These are phyloP conservation scores for Myiagra hebetior DNA, from an alignment of 2,113 vertebrate species.

Conservation along the genomic window DNA sequence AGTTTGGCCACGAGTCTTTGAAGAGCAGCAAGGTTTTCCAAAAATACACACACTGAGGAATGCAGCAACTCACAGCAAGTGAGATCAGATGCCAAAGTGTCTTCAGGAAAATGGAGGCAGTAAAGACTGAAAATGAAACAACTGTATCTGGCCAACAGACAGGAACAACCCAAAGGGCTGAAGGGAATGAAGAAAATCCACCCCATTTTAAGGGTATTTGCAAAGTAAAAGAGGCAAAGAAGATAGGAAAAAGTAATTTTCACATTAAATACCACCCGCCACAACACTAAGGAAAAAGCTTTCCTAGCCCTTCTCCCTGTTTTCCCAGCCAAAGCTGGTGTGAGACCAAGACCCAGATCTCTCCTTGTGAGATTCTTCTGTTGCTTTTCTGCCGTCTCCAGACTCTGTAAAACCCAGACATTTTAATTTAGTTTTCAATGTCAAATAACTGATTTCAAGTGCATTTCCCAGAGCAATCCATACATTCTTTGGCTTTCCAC, in stretches of 20 bases:
- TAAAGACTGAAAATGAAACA: background rate
- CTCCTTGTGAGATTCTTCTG: background rate
- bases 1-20: background rate
- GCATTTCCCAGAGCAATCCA: constrained; percentile 14
- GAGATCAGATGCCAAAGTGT: background rate
- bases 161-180: background rate
- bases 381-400: background rate
- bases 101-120: background rate
- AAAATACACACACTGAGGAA: background rate
- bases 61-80: background rate
- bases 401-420: background rate
- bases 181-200: background rate
- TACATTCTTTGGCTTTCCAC: background rate
- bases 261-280: background rate
- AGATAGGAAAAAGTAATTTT: background rate
- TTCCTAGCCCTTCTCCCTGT: background rate
- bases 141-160: background rate
- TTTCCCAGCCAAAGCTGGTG: background rate
- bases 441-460: constrained; percentile 22
- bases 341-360: background rate
- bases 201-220: background rate
- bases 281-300: background rate
- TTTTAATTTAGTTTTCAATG: constrained; percentile 34
- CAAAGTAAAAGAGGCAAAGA: background rate
- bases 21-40: background rate